Conservation (phyloP, 2,113 vertebrate genomes). For the Laticauda colubrina region DNA sequence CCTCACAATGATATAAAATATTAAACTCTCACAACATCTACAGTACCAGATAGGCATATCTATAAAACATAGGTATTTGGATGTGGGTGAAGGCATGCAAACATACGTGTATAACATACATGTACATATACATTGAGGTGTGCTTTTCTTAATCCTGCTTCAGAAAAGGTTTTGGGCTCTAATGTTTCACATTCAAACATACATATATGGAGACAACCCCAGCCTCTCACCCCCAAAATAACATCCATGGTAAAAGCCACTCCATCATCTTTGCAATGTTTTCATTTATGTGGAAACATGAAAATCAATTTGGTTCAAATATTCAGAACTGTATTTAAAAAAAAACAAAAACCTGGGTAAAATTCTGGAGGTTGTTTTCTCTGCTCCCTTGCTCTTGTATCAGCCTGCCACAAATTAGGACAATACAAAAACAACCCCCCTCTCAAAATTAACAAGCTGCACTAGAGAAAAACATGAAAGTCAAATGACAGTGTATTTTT, state of each 20-base stretch:
- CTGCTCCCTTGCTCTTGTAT: no score
- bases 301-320: slow-evolving; percentile 83
- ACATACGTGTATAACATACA: slow-evolving; percentile 42
- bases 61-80: slow-evolving; percentile 78
- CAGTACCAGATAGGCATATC: slow-evolving; percentile 73
- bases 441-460: slow-evolving; percentile 70
- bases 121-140: no score
- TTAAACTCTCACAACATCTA: slow-evolving; percentile 77
- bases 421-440: slow-evolving; percentile 41
- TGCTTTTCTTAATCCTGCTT: slow-evolving; percentile 69
- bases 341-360: slow-evolving; percentile 62
- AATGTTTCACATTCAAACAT: slow-evolving; percentile 76
- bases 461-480: slow-evolving; percentile 33
- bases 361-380: slow-evolving; percentile 48
- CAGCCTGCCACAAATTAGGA: slow-evolving; percentile 44
- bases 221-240: slow-evolving; percentile 71
- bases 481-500: slow-evolving; percentile 47
- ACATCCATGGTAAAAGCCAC: slow-evolving; percentile 81
- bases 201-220: slow-evolving; percentile 32
- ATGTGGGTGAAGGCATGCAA: slow-evolving; percentile 51
- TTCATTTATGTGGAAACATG: slow-evolving; percentile 80
- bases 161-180: slow-evolving; percentile 80
- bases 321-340: slow-evolving; percentile 73
- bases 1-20: slow-evolving; percentile 73
- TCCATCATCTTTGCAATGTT: slow-evolving; percentile 78